A percentile compares a stretch with the other conserved stretches of the same genome.
These are phyloP conservation scores for Ceyx erithaca DNA, from an alignment of 2,797 vertebrate genomes.

Conservation along the genomic window DNA sequence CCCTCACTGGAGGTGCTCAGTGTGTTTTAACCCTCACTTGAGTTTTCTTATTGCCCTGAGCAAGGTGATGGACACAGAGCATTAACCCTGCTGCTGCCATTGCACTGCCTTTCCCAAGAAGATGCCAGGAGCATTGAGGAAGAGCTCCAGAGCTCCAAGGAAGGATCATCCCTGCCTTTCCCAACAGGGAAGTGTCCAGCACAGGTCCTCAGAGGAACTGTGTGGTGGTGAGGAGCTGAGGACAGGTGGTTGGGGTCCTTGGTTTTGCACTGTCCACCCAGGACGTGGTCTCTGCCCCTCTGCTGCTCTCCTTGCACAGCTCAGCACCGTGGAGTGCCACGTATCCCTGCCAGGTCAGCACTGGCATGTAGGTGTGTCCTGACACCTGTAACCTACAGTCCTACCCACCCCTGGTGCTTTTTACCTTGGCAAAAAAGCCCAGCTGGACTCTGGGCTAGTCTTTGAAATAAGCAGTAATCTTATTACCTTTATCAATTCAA, in stretches of 20 bases:
- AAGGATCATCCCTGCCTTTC: rapidly evolving
- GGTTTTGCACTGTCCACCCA: rapidly evolving
- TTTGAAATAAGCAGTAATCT: constrained; percentile 55
- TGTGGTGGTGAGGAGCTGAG: rapidly evolving
- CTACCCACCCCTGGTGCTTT: neutral
- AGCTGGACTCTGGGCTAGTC: neutral
- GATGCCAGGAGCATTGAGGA: neutral
- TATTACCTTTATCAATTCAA: constrained; percentile 68
- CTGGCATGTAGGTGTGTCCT: neutral
- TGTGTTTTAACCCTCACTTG: rapidly evolving
- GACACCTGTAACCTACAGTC: neutral
- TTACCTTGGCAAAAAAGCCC: neutral
- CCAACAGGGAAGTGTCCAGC: neutral
- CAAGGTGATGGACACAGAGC: neutral
- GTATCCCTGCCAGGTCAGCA: rapidly evolving
- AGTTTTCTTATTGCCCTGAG: neutral
- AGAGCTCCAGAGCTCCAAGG: neutral
- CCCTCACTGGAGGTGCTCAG: rapidly evolving
- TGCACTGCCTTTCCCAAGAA: neutral
- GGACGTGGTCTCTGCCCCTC: neutral
- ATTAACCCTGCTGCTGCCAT: neutral
- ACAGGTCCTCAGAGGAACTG: neutral
- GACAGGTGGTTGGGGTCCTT: neutral
- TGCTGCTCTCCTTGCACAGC: rapidly evolving
- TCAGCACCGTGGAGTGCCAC: rapidly evolving